Evolutionary conservation across 53 echinoderm and acorn worm species (phyloP), one percentile per base, ranked within the genome.

Genomic region (Pentamera pediparva): DNA sequence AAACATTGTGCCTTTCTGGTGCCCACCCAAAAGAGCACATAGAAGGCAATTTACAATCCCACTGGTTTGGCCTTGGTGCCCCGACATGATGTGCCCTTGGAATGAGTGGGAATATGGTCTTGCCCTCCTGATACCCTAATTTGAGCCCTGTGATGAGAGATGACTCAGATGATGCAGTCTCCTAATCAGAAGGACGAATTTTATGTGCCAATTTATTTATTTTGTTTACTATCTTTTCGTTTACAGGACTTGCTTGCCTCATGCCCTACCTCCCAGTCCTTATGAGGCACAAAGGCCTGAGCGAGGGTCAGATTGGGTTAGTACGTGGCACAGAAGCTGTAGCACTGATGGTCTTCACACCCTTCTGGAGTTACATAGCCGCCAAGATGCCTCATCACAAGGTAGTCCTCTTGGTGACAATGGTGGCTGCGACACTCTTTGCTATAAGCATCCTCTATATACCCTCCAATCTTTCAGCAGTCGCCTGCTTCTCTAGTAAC

Each of bases 241-340:
- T 4, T 34, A 29, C 63, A 98, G 98, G 91, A 25, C 65, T 81
- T 47, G 64, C 88, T 20, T 85, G 90, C 33, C 59, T 98, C 20
- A 51, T 88, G 15, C 91, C 91, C 29, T 98, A 83, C 76, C 61
- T 98, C 39, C 91, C 98, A 8, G 79, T 98, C 53, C 91, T 85
- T 84, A 85, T 98, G 87, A 74, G 75, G 32, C 86, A 85, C 32
- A 83, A 92, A 32, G 98, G 98, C 33, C 76, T 98, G 33, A 65
- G 88, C 1, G 75, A 89, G 10, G 75, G 80, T 39, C 91, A 98
- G 43, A 83, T 86, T 15, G 98, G 91, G 22, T 61, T 98, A 18
- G 86, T 98, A 56, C 78, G 90, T 7, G 91, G 98, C 41, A 74
- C 88, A 20, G 98, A 98, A 25, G 91, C 98, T 4, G 62, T 83